Evolutionary conservation across 2,113 vertebrate species (phyloP).

Genomic region (Gallinago undulata): DNA sequence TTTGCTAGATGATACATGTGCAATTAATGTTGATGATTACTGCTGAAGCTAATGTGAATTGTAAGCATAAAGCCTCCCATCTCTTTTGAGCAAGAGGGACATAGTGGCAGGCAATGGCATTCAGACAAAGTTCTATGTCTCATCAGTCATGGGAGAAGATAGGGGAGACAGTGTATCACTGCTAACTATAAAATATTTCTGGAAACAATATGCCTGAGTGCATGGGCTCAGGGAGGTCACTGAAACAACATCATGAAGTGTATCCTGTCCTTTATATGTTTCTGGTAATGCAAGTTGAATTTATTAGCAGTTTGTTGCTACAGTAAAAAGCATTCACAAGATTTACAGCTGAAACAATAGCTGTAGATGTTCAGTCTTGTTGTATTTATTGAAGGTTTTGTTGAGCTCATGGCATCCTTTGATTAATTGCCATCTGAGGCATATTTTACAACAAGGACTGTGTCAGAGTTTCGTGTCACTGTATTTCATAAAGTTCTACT

Average conservation of each 20-base stretch:
- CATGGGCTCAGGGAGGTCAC: conserved; percentile 2
- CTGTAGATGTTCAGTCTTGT: conserved; percentile 29
- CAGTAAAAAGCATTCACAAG: conserved; percentile 62
- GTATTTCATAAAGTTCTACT: conserved; percentile 61
- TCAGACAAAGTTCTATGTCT: not conserved
- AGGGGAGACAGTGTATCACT: not conserved
- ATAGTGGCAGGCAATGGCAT: not conserved
- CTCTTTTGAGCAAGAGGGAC: not conserved
- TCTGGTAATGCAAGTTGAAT: conserved; percentile 51
- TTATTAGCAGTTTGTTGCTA: conserved; percentile 62
- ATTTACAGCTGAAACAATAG: conserved; percentile 66
- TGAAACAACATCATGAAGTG: conserved; percentile 28
- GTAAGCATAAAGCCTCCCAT: not conserved
- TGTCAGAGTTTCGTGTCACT: conserved; percentile 50
- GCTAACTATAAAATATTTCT: conserved; percentile 27
- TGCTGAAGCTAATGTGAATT: not conserved
- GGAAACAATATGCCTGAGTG: conserved; percentile 12
- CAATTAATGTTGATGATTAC: not conserved
- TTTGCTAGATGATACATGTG: not conserved
- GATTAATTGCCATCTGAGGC: conserved; percentile 69
- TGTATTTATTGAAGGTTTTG: conserved; percentile 61
- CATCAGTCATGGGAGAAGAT: not conserved
- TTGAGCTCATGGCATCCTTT: conserved; percentile 71
- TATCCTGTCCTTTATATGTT: conserved; percentile 16
- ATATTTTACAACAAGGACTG: conserved; percentile 63